These are phyloP conservation scores for Epiblema foenella DNA, from an alignment of 2,888 invertebrate species.

Conservation along the genomic window DNA sequence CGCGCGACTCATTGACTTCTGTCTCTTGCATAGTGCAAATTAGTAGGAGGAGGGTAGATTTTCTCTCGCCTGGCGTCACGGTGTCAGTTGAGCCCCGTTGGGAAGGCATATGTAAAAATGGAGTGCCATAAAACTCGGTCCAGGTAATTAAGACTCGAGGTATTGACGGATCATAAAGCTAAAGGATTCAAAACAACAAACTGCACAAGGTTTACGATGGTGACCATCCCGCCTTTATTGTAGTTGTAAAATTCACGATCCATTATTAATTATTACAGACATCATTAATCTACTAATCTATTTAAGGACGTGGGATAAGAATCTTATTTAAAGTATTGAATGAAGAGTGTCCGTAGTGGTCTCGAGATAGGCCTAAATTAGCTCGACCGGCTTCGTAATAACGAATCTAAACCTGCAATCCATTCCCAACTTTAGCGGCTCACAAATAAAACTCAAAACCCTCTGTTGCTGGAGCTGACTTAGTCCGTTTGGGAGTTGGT, in stretches of 20 bases:
- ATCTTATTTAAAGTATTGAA: slow-evolving; percentile 86
- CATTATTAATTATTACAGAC: slow-evolving; percentile 85
- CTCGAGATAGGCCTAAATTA: slow-evolving; percentile 83
- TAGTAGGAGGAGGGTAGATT: no score
- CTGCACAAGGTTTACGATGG: slow-evolving; percentile 80
- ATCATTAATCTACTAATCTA: slow-evolving; percentile 85
- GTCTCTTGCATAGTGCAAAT: no score
- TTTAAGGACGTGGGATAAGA: slow-evolving; percentile 84
- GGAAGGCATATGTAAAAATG: slow-evolving; percentile 67
- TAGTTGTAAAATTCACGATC: slow-evolving; percentile 84
- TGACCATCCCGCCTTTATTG: slow-evolving; percentile 81
- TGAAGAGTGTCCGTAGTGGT: slow-evolving; percentile 84
- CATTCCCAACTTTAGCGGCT: slow-evolving; percentile 46
- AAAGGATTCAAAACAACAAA: slow-evolving; percentile 81
- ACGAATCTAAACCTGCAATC: slow-evolving; percentile 17
- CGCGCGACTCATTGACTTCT: no score
- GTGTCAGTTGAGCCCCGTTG: no score
- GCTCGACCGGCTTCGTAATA: slow-evolving; percentile 51
- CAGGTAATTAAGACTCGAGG: slow-evolving; percentile 81
- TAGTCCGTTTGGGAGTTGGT: slow-evolving; percentile 53
- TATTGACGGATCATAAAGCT: slow-evolving; percentile 82
- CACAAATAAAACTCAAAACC: slow-evolving; percentile 47
- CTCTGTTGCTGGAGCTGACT: slow-evolving; percentile 36
- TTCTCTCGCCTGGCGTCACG: no score
- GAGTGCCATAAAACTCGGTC: slow-evolving; percentile 72